A percentile compares a stretch with the other conserved stretches of the same genome.
phyloP scores from a whole-genome alignment of 2,797 vertebrate species.

The Rhincodon typus region DNA sequence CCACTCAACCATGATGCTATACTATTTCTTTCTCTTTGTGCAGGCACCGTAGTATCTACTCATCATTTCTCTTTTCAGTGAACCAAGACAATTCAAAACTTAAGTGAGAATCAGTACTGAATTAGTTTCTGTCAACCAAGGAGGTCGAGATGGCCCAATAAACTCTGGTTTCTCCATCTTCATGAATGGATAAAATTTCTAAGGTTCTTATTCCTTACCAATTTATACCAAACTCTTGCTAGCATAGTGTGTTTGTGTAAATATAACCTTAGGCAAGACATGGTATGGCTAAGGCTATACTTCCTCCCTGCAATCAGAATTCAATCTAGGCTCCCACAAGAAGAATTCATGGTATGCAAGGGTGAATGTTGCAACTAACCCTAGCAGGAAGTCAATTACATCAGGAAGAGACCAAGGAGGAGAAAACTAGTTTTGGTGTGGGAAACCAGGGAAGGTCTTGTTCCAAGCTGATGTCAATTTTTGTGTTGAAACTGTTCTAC shows the following conservation, averaged over 20 bases:
- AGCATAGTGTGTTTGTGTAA: neutral
- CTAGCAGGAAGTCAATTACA: neutral
- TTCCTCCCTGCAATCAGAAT: neutral
- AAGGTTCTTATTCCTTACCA: neutral
- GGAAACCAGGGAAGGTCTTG: neutral
- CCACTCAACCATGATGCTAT: neutral
- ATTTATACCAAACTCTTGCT: neutral
- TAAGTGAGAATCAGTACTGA: neutral
- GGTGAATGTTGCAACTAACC: neutral
- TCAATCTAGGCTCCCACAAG: neutral
- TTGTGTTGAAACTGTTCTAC: neutral
- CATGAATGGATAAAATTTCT: neutral
- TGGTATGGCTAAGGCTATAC: neutral
- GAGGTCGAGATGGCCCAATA: neutral
- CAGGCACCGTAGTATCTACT: neutral
- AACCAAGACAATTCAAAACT: neutral
- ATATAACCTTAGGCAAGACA: neutral
- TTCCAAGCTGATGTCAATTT: neutral
- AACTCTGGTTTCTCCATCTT: neutral
- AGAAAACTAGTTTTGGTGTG: neutral
- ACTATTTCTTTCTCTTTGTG: neutral
- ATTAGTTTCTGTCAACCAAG: neutral
- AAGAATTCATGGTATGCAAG: neutral
- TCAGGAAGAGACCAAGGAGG: neutral
- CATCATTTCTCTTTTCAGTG: neutral